Conservation (phyloP, 2,888 invertebrate species). For the Deilephila porcellus region DNA sequence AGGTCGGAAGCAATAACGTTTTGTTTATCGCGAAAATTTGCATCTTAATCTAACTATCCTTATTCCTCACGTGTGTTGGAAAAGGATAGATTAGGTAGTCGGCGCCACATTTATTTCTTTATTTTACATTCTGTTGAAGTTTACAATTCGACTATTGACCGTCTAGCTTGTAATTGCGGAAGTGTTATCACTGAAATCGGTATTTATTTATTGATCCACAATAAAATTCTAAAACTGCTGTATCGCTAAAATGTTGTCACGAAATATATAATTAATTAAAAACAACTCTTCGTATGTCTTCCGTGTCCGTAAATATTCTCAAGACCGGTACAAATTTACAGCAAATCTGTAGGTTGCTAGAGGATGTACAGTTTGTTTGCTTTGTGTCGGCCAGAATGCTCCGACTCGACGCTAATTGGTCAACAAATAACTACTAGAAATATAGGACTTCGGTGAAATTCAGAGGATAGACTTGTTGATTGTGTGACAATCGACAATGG, state of each 20-base stretch:
- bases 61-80: no score
- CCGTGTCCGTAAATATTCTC: slow-evolving; percentile 62
- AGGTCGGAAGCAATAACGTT: slow-evolving; percentile 27
- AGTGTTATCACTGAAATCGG: no score
- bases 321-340: slow-evolving; percentile 56
- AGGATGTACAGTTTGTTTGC: slow-evolving; percentile 30
- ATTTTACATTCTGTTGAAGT: no score
- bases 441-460: not conserved
- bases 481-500: not conserved
- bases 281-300: slow-evolving; percentile 42
- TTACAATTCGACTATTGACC: no score
- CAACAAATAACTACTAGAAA: not conserved
- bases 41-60: not conserved
- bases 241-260: no score
- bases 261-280: not conserved
- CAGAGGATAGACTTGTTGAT: not conserved
- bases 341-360: slow-evolving; percentile 36
- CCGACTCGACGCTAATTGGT: slow-evolving; percentile 31
- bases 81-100: not conserved
- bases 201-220: no score
- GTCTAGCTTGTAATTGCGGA: no score
- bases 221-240: no score
- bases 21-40: slow-evolving; percentile 31
- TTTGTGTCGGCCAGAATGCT: slow-evolving; percentile 30
- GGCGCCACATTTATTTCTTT: not conserved